Conservation (phyloP, 2,888 invertebrate species). For the Drosophila basisetae region DNA sequence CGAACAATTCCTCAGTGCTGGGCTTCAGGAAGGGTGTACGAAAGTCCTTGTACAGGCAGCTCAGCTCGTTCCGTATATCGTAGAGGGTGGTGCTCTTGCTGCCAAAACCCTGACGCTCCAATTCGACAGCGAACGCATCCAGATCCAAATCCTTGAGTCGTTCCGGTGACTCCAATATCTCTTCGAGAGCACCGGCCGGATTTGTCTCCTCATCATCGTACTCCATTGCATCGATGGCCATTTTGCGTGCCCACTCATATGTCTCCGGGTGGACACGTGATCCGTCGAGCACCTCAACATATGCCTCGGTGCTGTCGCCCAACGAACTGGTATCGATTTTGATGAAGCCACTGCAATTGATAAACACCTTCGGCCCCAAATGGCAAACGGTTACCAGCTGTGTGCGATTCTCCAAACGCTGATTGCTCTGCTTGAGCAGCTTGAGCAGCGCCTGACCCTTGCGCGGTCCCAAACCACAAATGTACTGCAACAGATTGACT, state of each 20-base stretch:
- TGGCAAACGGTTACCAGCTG: slow-evolving; percentile 97
- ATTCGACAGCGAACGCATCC: slow-evolving; percentile 98
- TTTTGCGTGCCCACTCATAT: slow-evolving; percentile 99
- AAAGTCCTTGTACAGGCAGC: slow-evolving; percentile 96
- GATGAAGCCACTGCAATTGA: slow-evolving; percentile 99
- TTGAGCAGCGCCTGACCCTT: slow-evolving; percentile 95
- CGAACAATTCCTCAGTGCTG: slow-evolving; percentile 95
- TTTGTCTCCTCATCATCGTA: slow-evolving; percentile 98
- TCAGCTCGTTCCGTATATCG: slow-evolving; percentile 98
- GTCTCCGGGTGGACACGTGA: slow-evolving; percentile 99
- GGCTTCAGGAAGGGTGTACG: slow-evolving; percentile 92
- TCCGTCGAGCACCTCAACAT: slow-evolving; percentile 97
- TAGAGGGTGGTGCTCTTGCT: slow-evolving; percentile 97
- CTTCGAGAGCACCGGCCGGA: slow-evolving; percentile 98
- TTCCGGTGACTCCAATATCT: slow-evolving; percentile 98
- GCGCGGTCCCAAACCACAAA: slow-evolving; percentile 97
- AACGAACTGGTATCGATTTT: slow-evolving; percentile 98
- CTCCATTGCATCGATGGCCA: slow-evolving; percentile 99
- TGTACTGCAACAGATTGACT: slow-evolving; percentile 96
- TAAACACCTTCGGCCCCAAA: slow-evolving; percentile 99
- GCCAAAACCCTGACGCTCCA: slow-evolving; percentile 95
- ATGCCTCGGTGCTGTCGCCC: slow-evolving; percentile 97
- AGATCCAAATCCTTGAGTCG: slow-evolving; percentile 97
- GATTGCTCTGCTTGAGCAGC: slow-evolving; percentile 95
- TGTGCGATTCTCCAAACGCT: slow-evolving; percentile 96